These are phyloP conservation scores for Rattus rattus DNA, from an alignment of 2,113 vertebrate genomes.

Conservation along the genomic window DNA sequence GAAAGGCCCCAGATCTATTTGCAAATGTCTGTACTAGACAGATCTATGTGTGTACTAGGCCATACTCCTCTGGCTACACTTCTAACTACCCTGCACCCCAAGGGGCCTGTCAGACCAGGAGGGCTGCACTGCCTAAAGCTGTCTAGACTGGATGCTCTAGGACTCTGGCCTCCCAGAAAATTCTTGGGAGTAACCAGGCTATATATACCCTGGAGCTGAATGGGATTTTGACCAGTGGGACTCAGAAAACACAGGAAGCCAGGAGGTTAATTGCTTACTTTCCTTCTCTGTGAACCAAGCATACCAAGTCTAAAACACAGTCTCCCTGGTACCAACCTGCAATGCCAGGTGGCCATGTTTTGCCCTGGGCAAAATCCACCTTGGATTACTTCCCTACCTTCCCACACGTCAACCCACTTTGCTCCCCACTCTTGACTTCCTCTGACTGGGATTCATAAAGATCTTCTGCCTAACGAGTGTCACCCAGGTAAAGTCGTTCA, in stretches of 20 bases:
- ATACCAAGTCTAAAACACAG: neutral
- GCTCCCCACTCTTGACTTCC: neutral
- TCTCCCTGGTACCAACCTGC: neutral
- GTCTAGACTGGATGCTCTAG: neutral
- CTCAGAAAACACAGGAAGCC: neutral
- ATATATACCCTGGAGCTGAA: neutral
- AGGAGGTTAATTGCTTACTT: neutral
- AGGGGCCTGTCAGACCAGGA: too few species aligned
- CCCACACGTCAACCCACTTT: neutral
- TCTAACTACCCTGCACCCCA: neutral
- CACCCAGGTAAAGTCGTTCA: neutral
- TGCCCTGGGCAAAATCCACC: neutral
- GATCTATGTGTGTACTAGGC: neutral
- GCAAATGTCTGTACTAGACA: neutral
- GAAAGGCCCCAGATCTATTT: neutral
- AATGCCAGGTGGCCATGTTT: neutral
- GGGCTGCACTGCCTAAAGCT: fast-evolving
- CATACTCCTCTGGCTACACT: neutral
- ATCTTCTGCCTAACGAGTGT: neutral
- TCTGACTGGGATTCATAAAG: neutral
- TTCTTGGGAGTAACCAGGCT: neutral
- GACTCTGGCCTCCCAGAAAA: neutral
- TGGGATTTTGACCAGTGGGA: neutral
- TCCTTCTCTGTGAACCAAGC: neutral
- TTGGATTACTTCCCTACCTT: neutral